phyloP scores from a whole-genome alignment of 2,113 vertebrate genomes.

The Cynopterus brachyotis region DNA sequence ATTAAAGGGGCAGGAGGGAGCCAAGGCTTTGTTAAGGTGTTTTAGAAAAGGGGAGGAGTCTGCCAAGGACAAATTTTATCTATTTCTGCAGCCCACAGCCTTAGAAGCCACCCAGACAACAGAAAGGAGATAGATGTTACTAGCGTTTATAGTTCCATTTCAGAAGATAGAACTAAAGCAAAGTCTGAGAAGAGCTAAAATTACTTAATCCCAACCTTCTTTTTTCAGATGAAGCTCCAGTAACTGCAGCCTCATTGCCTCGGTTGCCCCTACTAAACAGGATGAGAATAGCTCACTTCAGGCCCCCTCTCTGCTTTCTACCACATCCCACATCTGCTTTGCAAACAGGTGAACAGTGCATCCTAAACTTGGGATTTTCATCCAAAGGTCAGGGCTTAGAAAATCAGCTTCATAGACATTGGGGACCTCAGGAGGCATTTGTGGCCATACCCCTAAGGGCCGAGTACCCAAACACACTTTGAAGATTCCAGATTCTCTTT shows the following conservation, averaged over 20 bases:
- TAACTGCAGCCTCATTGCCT: not conserved
- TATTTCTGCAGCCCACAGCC: constrained; percentile 54
- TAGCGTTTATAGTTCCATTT: constrained; percentile 51
- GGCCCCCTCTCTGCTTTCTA: not conserved
- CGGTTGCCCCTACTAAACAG: not conserved
- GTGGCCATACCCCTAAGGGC: not conserved
- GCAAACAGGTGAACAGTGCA: not conserved
- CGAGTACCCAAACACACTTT: not conserved
- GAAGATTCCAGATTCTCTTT: not conserved
- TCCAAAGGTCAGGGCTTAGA: not conserved
- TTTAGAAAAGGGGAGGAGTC: not conserved
- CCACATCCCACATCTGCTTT: not conserved
- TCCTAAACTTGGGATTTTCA: not conserved
- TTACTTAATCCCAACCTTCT: not conserved
- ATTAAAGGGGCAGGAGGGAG: constrained; percentile 46
- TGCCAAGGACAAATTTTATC: constrained; percentile 48
- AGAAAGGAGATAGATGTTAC: not conserved
- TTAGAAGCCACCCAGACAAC: not conserved
- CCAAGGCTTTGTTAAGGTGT: constrained; percentile 34
- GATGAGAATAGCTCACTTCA: not conserved
- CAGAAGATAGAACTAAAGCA: not conserved
- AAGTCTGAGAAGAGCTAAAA: not conserved
- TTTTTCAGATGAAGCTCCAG: not conserved
- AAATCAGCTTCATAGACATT: not conserved
- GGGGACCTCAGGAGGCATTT: not conserved